phyloP scores from a whole-genome alignment of 1,140 invertebrate species.

The Hycleus phaleratus region DNA sequence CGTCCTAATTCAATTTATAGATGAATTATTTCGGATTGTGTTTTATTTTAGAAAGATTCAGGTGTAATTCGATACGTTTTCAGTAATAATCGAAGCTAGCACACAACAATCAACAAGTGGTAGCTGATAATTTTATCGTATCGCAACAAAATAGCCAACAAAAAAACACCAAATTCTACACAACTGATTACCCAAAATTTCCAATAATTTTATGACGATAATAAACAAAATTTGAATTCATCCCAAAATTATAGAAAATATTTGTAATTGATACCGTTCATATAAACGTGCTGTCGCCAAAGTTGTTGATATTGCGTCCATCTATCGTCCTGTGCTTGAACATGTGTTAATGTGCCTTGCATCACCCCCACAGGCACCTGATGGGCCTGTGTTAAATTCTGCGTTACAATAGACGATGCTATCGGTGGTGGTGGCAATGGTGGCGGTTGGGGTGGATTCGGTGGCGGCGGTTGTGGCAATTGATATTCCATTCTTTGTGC shows the following conservation, averaged over 20 bases:
- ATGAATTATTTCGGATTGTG: too few relatives aligned
- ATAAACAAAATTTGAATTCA: not conserved
- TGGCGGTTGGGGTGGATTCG: constrained; percentile 35
- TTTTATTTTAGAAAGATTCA: too few relatives aligned
- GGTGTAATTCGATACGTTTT: too few relatives aligned
- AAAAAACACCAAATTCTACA: too few relatives aligned
- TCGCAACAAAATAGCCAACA: too few relatives aligned
- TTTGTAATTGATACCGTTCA: constrained; percentile 46
- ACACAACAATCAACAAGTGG: too few relatives aligned
- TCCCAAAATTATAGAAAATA: not conserved
- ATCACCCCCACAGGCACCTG: constrained; percentile 39
- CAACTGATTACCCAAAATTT: too few relatives aligned
- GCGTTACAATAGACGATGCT: not conserved
- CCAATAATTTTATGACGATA: too few relatives aligned
- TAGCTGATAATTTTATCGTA: too few relatives aligned
- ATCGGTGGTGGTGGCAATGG: constrained; percentile 16
- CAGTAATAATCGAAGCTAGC: too few relatives aligned
- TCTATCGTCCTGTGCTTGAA: constrained; percentile 43
- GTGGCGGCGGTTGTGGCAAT: constrained; percentile 42
- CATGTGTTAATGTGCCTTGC: constrained; percentile 41
- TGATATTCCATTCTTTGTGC: constrained; percentile 43
- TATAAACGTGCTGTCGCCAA: constrained; percentile 53
- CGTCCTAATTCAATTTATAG: too few relatives aligned
- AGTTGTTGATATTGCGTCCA: constrained; percentile 52
- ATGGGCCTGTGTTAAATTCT: constrained; percentile 25